phyloP scores from a whole-genome alignment of 92 coral and sea anemone species.

The Desmophyllum pertusum region DNA sequence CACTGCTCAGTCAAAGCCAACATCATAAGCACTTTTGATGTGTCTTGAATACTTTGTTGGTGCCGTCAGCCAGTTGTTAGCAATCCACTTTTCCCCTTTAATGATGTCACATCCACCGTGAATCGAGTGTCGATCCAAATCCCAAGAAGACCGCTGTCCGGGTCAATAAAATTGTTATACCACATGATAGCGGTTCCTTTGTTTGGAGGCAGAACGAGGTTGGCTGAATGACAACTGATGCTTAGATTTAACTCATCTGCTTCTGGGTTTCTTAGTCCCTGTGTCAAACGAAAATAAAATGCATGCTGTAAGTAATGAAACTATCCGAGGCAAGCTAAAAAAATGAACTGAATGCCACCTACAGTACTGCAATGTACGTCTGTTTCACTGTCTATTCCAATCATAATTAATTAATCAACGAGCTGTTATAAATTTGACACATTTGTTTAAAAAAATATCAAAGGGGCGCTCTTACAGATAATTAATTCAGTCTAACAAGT shows the following conservation, averaged over 20 bases:
- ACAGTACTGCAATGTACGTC: too few species aligned
- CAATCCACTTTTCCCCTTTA: slow-evolving; percentile 93
- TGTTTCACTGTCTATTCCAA: too few species aligned
- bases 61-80: slow-evolving; percentile 95
- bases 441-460: too few species aligned
- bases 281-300: not conserved
- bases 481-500: too few species aligned
- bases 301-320: not conserved
- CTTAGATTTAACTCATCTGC: slow-evolving; percentile 71
- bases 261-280: slow-evolving; percentile 33
- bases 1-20: slow-evolving; percentile 35
- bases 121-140: slow-evolving; percentile 72
- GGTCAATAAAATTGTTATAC: slow-evolving; percentile 89
- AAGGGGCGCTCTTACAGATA: too few species aligned
- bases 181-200: slow-evolving; percentile 95
- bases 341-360: not conserved
- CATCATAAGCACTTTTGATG: slow-evolving; percentile 73
- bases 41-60: slow-evolving; percentile 64
- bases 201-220: slow-evolving; percentile 80
- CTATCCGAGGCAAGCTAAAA: not conserved
- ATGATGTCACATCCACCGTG: slow-evolving; percentile 97
- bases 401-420: too few species aligned
- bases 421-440: too few species aligned
- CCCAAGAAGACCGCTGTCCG: slow-evolving; percentile 86
- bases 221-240: slow-evolving; percentile 66